Percentiles rank a stretch among this genome's conserved stretches.
These are phyloP conservation scores for Coracopsis vasa DNA, from an alignment of 2,113 vertebrate species.

Conservation along the genomic window DNA sequence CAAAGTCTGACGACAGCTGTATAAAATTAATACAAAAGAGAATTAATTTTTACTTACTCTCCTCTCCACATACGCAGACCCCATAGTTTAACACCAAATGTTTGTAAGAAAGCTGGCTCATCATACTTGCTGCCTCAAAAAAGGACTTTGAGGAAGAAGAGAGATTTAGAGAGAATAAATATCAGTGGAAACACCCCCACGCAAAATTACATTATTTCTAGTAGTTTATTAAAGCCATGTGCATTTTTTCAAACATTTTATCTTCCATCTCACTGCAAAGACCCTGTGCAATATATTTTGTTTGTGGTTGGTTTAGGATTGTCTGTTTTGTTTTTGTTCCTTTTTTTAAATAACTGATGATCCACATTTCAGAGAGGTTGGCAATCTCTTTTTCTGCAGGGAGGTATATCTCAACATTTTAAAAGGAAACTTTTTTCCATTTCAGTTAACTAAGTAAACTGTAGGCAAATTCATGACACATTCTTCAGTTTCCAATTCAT, in stretches of 20 bases:
- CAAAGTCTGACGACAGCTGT: neutral
- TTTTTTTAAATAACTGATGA: neutral
- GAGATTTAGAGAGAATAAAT: neutral
- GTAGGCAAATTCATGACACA: neutral
- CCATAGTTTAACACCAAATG: slow-evolving; percentile 95
- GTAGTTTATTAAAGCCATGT: neutral
- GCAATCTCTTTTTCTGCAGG: neutral
- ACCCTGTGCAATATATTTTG: neutral
- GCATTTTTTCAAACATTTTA: neutral
- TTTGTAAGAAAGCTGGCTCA: slow-evolving; percentile 97
- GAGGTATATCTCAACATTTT: neutral
- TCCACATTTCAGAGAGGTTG: neutral
- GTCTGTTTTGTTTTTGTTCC: neutral
- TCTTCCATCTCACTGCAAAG: neutral
- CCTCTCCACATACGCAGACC: slow-evolving; percentile 93
- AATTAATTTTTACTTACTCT: slow-evolving; percentile 84
- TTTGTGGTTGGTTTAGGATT: neutral
- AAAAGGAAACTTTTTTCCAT: neutral
- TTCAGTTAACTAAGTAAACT: neutral
- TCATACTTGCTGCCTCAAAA: slow-evolving; percentile 98
- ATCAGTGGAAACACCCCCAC: neutral
- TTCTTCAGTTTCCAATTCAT: neutral
- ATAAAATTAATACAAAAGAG: neutral
- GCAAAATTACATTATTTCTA: neutral
- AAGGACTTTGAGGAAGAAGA: slow-evolving; percentile 83